Evolutionary conservation across 2,888 invertebrate genomes (phyloP), one percentile per base, ranked within the genome.

Genomic region (Synanthedon tipuliformis): DNA sequence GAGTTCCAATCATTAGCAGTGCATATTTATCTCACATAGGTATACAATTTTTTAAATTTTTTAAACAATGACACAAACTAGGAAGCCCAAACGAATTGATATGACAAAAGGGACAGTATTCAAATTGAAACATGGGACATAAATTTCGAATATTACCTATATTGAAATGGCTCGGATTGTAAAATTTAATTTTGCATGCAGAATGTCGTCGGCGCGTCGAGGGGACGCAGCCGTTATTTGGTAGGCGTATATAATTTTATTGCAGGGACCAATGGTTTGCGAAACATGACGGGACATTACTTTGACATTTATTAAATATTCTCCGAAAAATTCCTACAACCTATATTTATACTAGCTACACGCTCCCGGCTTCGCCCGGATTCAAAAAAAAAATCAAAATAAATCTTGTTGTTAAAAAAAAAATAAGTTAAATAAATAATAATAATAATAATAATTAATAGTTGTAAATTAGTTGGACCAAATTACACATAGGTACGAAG

Each of bases 161-260:
- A 87, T 84, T 81, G 85, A 75, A 81, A 75, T 75, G 78, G 71
- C 71, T 72, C 66, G 79, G 79, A 82, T 81, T 83, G 75, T 84
- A 83, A 87, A 87, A 87, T 87, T 86, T 76, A 86, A 82, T 86
- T 86, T 81, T 79, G 87, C 85, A 87, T 86, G 83, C 87, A 78
- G 80, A 85, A 83, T 64, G 74, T 62, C 71, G 75, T 58, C 69
- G 61, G 59, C 62, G 65, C 69, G 75, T 76, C 71, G 71, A 65
- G 34, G 34, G 34, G 34, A 34, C 34, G 34, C 34, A 65, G 69
- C 61, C 69, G 73, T 73, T 87, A 87, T 87, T 87, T 81, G 77
- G 86, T 78, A 86, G 87, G 87, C 87, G 87, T 87, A 83, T 84
- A 87, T 86, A 87, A 87, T 87, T 87, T 86, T 86, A 86, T 83